Evolutionary conservation across 53 echinoderm and acorn worm genomes (phyloP).

Genomic region (Henricia sp.): DNA sequence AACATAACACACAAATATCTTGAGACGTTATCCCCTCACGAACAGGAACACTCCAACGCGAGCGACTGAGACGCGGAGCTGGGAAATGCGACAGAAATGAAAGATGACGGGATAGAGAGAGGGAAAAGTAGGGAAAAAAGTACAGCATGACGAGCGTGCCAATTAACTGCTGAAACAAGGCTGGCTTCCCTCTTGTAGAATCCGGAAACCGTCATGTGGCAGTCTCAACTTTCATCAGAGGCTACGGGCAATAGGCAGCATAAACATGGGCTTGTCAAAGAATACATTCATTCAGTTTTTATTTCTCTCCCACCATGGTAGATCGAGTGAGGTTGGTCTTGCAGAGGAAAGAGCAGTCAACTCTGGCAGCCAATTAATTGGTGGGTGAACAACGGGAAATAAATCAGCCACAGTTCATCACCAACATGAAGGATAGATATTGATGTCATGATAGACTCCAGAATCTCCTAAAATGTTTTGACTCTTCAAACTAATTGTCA

Average conservation of each 20-base stretch:
- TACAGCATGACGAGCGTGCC: slow-evolving; percentile 14
- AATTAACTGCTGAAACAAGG: slow-evolving; percentile 25
- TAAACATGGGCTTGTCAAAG: slow-evolving; percentile 4
- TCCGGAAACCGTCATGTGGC: slow-evolving; percentile 50
- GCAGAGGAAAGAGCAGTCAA: slow-evolving; percentile 53
- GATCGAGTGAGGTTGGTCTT: slow-evolving; percentile 21
- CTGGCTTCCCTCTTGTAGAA: slow-evolving; percentile 7
- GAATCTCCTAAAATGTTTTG: no score
- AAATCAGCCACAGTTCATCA: no score
- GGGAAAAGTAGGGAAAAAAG: not conserved
- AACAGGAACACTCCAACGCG: slow-evolving; percentile 27
- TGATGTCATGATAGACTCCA: no score
- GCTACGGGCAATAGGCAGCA: slow-evolving; percentile 7
- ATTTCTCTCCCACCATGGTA: not conserved
- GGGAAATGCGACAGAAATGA: slow-evolving; percentile 20
- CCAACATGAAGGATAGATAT: no score
- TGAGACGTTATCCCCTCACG: slow-evolving; percentile 53
- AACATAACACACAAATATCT: slow-evolving; percentile 63
- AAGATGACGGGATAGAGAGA: slow-evolving; percentile 3
- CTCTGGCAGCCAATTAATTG: slow-evolving; percentile 41
- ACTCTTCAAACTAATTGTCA: no score
- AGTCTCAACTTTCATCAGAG: slow-evolving; percentile 29
- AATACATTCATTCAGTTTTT: slow-evolving; percentile 11
- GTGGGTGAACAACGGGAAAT: not conserved
- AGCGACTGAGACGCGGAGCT: not conserved